Evolutionary conservation across 1,140 invertebrate species (phyloP).

Genomic region (Cotesia vestalis): DNA sequence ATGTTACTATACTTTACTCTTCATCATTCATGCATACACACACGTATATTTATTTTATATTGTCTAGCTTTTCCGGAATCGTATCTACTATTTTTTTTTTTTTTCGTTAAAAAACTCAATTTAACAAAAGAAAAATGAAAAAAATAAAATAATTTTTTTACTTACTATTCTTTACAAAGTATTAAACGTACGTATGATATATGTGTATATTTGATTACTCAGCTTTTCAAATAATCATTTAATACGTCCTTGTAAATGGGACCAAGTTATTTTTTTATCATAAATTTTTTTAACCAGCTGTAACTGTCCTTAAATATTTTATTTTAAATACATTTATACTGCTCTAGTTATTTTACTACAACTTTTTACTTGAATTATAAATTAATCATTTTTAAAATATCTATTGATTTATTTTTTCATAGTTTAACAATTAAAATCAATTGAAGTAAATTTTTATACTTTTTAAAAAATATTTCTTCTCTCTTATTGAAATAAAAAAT

Average conservation of each 20-base stretch:
- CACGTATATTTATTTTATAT: slow-evolving; percentile 14
- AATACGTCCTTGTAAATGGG: slow-evolving; percentile 46
- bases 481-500: too few species aligned
- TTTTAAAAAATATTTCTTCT: too few species aligned
- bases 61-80: slow-evolving; percentile 35
- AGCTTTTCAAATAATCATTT: slow-evolving; percentile 53
- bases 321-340: slow-evolving; percentile 19
- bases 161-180: slow-evolving; percentile 6
- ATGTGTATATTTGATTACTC: slow-evolving; percentile 47
- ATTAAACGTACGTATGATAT: slow-evolving; percentile 24
- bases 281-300: slow-evolving; percentile 32
- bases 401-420: too few species aligned
- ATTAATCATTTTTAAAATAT: too few species aligned
- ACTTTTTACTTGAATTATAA: too few species aligned
- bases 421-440: too few species aligned
- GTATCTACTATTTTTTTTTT: slow-evolving; percentile 4
- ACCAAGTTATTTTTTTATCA: slow-evolving; percentile 26
- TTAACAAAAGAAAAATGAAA: too few species aligned
- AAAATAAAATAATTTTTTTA: too few species aligned
- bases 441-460: too few species aligned
- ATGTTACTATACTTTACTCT: slow-evolving; percentile 38
- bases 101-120: background rate
- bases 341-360: slow-evolving; percentile 7
- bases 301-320: slow-evolving; percentile 7
- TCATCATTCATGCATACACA: slow-evolving; percentile 25